Conservation (phyloP, 2,888 invertebrate genomes). For the Ctenicera cuprea region DNA sequence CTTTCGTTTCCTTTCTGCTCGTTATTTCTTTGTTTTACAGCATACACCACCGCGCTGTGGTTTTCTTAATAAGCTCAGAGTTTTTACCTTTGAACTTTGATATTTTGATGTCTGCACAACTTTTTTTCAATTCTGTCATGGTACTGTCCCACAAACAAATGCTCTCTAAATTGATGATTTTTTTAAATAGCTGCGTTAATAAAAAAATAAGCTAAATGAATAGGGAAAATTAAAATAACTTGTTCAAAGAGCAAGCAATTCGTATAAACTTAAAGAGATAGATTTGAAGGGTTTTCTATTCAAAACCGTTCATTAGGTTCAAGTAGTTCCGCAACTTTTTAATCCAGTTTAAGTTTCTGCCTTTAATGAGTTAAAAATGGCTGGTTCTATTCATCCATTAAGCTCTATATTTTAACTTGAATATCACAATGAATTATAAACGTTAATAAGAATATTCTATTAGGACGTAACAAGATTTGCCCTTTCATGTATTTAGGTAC, state of each 20-base stretch:
- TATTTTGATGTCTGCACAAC: too few species aligned
- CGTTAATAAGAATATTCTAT: constrained; percentile 31
- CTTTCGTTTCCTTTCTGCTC: too few species aligned
- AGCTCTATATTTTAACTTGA: constrained; percentile 26
- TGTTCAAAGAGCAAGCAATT: not conserved
- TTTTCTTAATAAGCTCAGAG: too few species aligned
- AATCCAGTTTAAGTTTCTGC: constrained; percentile 57
- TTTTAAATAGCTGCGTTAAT: too few species aligned
- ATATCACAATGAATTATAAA: constrained; percentile 41
- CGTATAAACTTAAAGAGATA: not conserved
- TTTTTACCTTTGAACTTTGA: too few species aligned
- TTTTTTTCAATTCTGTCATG: too few species aligned
- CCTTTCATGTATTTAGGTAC: not conserved
- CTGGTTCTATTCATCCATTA: constrained; percentile 33
- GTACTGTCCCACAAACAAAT: too few species aligned
- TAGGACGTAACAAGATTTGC: constrained; percentile 10
- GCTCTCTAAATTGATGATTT: too few species aligned
- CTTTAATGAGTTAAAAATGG: constrained; percentile 56
- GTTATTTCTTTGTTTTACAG: too few species aligned
- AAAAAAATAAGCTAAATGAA: too few species aligned
- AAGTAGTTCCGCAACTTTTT: constrained; percentile 52
- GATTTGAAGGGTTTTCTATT: constrained; percentile 32
- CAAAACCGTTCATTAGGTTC: constrained; percentile 46
- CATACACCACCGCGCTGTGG: too few species aligned
- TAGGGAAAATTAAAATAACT: too few species aligned